Evolutionary conservation across 2,888 invertebrate species (phyloP).

Genomic region (Drosophila maculinotata): DNA sequence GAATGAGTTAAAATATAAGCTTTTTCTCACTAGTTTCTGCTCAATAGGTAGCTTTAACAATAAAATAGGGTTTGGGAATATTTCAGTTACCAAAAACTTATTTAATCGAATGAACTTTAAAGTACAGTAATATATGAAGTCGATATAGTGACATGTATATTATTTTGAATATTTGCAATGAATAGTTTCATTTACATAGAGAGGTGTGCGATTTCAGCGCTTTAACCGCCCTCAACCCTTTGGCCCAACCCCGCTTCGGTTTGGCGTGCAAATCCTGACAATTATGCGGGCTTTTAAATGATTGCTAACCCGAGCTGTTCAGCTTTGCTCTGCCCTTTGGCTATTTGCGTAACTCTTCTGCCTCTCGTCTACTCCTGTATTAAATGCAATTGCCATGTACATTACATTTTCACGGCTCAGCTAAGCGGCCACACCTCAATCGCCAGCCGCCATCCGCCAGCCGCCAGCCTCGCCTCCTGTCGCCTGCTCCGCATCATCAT

Average conservation of each 20-base stretch:
- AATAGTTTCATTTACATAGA: constrained; percentile 14
- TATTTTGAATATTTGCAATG: too few relatives aligned
- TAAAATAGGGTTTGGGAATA: too few relatives aligned
- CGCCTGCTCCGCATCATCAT: constrained; percentile 5
- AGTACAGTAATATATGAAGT: background rate
- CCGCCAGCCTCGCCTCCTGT: background rate
- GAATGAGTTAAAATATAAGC: too few relatives aligned
- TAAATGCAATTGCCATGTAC: constrained; percentile 71
- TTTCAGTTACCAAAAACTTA: too few relatives aligned
- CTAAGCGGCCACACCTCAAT: constrained; percentile 74
- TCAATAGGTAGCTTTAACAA: too few relatives aligned
- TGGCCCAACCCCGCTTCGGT: constrained; percentile 2
- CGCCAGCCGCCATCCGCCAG: background rate
- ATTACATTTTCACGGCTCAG: constrained; percentile 75
- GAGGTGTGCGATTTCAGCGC: constrained; percentile 30
- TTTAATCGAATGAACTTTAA: too few relatives aligned
- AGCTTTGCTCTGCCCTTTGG: constrained; percentile 51
- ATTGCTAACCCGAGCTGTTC: constrained; percentile 56
- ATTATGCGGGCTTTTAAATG: constrained; percentile 78
- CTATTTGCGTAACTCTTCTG: constrained; percentile 73
- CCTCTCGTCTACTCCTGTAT: constrained; percentile 57
- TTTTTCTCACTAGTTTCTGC: too few relatives aligned
- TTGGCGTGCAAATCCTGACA: constrained; percentile 79
- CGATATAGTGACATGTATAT: background rate
- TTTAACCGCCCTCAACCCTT: constrained; percentile 40